phyloP scores from a whole-genome alignment of 2,113 vertebrate species.

The Apistogramma diplotaenia region DNA sequence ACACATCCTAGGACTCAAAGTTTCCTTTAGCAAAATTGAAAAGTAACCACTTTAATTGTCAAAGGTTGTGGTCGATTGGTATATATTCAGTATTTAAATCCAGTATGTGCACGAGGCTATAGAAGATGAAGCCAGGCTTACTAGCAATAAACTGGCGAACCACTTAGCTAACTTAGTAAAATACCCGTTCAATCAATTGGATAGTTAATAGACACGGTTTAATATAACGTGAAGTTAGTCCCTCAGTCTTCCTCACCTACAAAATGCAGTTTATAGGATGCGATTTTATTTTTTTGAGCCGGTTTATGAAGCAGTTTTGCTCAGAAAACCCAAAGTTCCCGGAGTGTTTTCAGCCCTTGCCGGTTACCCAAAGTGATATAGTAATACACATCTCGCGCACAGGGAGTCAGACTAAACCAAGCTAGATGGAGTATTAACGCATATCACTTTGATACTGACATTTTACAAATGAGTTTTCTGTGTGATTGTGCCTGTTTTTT shows the following conservation, averaged over 20 bases:
- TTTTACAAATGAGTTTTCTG: constrained; percentile 44
- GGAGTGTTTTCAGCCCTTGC: constrained; percentile 83
- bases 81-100: neutral
- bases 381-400: constrained; percentile 94
- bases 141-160: neutral
- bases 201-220: neutral
- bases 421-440: constrained; percentile 94
- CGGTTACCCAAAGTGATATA: constrained; percentile 99
- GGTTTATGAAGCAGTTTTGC: neutral
- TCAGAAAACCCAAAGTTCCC: constrained; percentile 12
- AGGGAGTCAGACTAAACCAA: constrained; percentile 80
- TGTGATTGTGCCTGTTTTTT: constrained; percentile 63
- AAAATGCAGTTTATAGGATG: neutral
- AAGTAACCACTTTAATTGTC: neutral
- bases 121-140: neutral
- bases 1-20: neutral
- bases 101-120: neutral
- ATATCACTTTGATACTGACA: constrained; percentile 92
- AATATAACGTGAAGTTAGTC: neutral
- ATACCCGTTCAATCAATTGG: neutral
- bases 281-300: too few species aligned
- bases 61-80: neutral
- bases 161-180: neutral
- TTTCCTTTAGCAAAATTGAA: neutral
- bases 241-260: neutral